Evolutionary conservation across 2,888 invertebrate genomes (phyloP).

Genomic region (Cataglyphis altisquamis): DNA sequence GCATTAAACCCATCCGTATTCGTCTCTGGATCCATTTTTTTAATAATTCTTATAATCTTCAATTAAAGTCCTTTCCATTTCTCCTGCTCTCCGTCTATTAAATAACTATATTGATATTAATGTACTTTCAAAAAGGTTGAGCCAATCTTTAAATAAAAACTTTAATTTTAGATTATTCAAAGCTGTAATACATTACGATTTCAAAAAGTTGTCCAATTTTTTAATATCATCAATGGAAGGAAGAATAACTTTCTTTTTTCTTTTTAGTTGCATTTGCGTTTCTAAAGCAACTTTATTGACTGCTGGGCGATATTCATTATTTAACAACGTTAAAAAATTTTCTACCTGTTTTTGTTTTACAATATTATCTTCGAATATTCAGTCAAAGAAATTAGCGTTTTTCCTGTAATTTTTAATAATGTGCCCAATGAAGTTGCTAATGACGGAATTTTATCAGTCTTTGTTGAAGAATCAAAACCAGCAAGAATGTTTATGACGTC

Average conservation of each 20-base stretch:
- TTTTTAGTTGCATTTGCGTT: not conserved
- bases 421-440: slow-evolving; percentile 33
- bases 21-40: not conserved
- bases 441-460: slow-evolving; percentile 18
- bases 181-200: not conserved
- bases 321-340: slow-evolving; percentile 34
- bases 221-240: slow-evolving; percentile 51
- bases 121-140: slow-evolving; percentile 27
- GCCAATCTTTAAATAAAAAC: slow-evolving; percentile 17
- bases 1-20: not conserved
- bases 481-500: slow-evolving; percentile 5
- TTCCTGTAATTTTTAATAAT: slow-evolving; percentile 31
- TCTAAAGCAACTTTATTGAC: slow-evolving; percentile 39
- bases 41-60: not conserved
- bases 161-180: not conserved
- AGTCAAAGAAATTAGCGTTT: slow-evolving; percentile 5
- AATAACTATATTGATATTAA: slow-evolving; percentile 39
- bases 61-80: not conserved
- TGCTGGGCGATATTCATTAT: slow-evolving; percentile 34
- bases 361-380: slow-evolving; percentile 14
- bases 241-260: slow-evolving; percentile 52
- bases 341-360: slow-evolving; percentile 25
- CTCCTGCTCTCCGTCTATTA: slow-evolving; percentile 42
- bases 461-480: slow-evolving; percentile 16
- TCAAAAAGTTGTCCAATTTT: slow-evolving; percentile 34